Percentiles rank a stretch among this genome's conserved stretches.
Evolutionary conservation across 2,797 vertebrate genomes (phyloP).

Genomic region (Sebastes melanostomus): DNA sequence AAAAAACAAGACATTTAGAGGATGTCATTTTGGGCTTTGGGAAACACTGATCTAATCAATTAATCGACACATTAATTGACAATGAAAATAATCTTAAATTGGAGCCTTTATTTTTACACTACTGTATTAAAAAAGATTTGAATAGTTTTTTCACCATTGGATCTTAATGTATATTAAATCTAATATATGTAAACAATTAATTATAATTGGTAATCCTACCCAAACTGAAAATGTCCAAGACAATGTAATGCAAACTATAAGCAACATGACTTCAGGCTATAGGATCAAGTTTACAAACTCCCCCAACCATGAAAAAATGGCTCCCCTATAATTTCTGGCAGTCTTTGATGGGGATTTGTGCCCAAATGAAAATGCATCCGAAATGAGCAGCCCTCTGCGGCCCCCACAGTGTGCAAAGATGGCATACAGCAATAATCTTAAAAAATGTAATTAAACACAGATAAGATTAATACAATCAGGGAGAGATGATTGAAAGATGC

Average conservation of each 20-base stretch:
- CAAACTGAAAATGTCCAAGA: not conserved
- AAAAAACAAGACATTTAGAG: too few relatives aligned
- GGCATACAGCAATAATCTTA: slow-evolving; percentile 85
- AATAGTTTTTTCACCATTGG: not conserved
- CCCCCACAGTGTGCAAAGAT: slow-evolving; percentile 85
- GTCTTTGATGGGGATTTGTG: slow-evolving; percentile 80
- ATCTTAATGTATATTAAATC: not conserved
- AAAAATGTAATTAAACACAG: slow-evolving; percentile 89
- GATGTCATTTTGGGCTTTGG: too few relatives aligned
- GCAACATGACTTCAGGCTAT: slow-evolving; percentile 53
- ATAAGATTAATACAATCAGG: slow-evolving; percentile 86
- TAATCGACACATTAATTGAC: too few relatives aligned
- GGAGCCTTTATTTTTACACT: too few relatives aligned
- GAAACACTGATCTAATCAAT: too few relatives aligned
- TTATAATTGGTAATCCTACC: not conserved
- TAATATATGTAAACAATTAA: not conserved
- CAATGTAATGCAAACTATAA: slow-evolving; percentile 4
- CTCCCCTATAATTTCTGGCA: slow-evolving; percentile 70
- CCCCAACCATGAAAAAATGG: slow-evolving; percentile 59
- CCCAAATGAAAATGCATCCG: slow-evolving; percentile 81
- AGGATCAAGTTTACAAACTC: slow-evolving; percentile 69
- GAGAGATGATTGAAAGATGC: slow-evolving; percentile 85
- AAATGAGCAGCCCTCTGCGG: slow-evolving; percentile 81
- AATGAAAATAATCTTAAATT: too few relatives aligned
- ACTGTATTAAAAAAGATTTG: not conserved